phyloP scores from a whole-genome alignment of 2,113 vertebrate species.

The Sebastes schlegelii region DNA sequence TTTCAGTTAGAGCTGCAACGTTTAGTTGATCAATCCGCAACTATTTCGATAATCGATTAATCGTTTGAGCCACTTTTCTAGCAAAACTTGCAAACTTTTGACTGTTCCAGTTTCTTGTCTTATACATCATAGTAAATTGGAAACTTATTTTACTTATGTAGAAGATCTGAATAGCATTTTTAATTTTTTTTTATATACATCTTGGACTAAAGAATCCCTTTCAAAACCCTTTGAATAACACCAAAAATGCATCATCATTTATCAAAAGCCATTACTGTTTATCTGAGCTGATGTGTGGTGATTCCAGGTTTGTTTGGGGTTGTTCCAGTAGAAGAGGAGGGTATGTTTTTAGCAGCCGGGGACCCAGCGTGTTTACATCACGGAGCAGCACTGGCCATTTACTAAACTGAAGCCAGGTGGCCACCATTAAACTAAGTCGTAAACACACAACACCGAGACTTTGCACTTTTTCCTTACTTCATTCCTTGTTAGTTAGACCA shows the following conservation, averaged over 20 bases:
- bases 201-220: neutral
- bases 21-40: neutral
- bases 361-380: conserved; percentile 63
- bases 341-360: conserved; percentile 48
- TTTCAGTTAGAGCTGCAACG: neutral
- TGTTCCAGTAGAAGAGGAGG: conserved; percentile 18
- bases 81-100: neutral
- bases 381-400: conserved; percentile 62
- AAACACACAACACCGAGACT: conserved; percentile 69
- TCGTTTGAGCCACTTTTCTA: neutral
- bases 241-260: neutral
- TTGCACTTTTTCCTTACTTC: conserved; percentile 56
- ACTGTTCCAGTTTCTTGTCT: neutral
- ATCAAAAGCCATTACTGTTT: neutral
- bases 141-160: no score
- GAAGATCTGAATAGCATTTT: no score
- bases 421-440: conserved; percentile 72
- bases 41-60: neutral
- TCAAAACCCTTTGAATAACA: neutral
- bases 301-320: conserved; percentile 37
- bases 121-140: neutral
- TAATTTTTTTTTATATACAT: neutral
- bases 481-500: conserved; percentile 27
- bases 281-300: conserved; percentile 8
- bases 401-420: conserved; percentile 80